A percentile compares a stretch with the other conserved stretches of the same genome.
Evolutionary conservation across 2,113 vertebrate genomes (phyloP).

Genomic region (Cyphomyrus plagiostoma): DNA sequence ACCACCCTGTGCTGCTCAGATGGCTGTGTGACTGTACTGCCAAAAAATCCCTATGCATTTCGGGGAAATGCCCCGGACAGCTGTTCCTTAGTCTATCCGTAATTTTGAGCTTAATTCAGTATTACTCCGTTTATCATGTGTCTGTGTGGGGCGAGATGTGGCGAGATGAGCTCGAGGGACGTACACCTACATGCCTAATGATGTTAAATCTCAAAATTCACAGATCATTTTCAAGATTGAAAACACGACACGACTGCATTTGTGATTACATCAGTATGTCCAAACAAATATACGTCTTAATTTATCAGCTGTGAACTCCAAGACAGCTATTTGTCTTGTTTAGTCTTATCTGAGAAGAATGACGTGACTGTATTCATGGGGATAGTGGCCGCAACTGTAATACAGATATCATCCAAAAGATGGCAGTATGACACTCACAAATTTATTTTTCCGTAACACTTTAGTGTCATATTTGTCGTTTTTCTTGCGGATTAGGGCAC

Average conservation of each 20-base stretch:
- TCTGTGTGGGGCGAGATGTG: not conserved
- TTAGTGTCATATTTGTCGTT: not conserved
- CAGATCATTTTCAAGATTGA: not conserved
- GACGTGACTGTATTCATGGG: not conserved
- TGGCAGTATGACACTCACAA: constrained; percentile 6
- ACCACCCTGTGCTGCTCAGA: not conserved
- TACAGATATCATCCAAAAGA: constrained; percentile 5
- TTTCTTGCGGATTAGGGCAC: not conserved
- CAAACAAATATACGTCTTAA: not conserved
- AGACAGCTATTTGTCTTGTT: not conserved
- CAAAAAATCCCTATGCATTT: not conserved
- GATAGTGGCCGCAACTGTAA: not conserved
- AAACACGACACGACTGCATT: not conserved
- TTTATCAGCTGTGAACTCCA: not conserved
- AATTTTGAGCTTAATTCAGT: not conserved
- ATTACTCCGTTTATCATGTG: not conserved
- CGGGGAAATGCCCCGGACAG: not conserved
- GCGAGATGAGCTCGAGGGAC: not conserved
- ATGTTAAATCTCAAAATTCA: not conserved
- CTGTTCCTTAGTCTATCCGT: not conserved
- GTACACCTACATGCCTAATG: not conserved
- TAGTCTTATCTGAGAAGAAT: not conserved
- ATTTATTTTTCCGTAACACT: not conserved
- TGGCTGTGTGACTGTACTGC: not conserved
- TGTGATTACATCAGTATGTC: not conserved